Evolutionary conservation across 2,888 invertebrate species (phyloP).

Genomic region (Dryobotodes eremita): DNA sequence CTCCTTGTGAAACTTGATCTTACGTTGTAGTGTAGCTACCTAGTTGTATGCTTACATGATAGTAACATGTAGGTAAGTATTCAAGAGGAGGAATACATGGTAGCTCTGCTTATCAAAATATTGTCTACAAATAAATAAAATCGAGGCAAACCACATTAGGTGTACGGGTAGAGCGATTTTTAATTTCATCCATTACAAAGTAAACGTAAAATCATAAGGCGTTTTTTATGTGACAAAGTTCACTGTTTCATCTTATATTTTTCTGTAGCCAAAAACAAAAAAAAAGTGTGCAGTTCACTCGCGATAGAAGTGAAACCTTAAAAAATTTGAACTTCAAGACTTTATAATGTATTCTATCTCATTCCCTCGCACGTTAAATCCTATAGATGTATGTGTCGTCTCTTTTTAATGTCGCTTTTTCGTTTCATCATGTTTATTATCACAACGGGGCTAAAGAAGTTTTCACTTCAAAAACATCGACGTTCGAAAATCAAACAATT

Average conservation of each 20-base stretch:
- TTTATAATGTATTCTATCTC: no score
- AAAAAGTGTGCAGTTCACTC: no score
- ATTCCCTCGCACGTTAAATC: no score
- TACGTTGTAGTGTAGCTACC: not conserved
- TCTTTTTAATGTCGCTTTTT: no score
- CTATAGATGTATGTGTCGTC: no score
- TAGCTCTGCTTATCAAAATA: not conserved
- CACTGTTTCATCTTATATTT: no score
- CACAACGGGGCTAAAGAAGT: no score
- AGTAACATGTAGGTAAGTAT: not conserved
- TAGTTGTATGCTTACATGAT: not conserved
- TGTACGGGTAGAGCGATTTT: not conserved
- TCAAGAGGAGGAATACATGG: not conserved
- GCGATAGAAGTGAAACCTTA: no score
- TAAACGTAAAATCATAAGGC: not conserved
- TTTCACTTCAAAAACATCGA: not conserved
- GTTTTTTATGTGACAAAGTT: not conserved
- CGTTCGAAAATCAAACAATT: not conserved
- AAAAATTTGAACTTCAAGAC: no score
- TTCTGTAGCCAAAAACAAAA: no score
- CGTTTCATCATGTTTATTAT: no score
- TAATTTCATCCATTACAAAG: not conserved
- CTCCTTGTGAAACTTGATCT: constrained; percentile 1
- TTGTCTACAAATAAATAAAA: not conserved
- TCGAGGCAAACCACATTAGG: not conserved